phyloP scores from a whole-genome alignment of 1,140 invertebrate species.

The Rhynchophorus ferrugineus region DNA sequence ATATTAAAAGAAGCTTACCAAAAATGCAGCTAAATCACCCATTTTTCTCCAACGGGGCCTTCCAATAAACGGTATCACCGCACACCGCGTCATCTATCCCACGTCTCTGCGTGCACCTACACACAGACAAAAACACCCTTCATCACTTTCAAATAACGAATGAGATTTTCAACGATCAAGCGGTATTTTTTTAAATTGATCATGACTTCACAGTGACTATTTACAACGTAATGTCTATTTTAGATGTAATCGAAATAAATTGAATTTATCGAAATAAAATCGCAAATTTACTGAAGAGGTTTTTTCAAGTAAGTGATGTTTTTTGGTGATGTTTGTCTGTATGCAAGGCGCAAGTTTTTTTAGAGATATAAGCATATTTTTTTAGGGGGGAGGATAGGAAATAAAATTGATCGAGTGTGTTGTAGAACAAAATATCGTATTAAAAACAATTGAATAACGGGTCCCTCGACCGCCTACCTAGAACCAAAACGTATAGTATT shows the following conservation, averaged over 20 bases:
- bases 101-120: conserved; percentile 36
- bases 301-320: conserved; percentile 34
- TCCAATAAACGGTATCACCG: no score
- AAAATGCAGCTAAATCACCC: background rate
- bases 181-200: background rate
- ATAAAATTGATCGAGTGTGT: conserved; percentile 2
- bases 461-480: conserved; percentile 8
- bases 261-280: no score
- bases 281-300: conserved; percentile 5
- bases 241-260: no score
- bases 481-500: conserved; percentile 10
- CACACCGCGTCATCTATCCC: conserved; percentile 1
- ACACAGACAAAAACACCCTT: conserved; percentile 37
- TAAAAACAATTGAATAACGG: background rate
- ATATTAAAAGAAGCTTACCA: background rate
- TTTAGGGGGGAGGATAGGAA: background rate
- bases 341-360: conserved; percentile 37
- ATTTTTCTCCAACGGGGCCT: no score
- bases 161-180: no score
- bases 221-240: background rate
- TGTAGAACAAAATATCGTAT: conserved; percentile 13
- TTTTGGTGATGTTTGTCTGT: conserved; percentile 38
- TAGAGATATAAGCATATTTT: conserved; percentile 2
- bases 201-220: no score
- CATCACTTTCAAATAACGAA: conserved; percentile 12